Evolutionary conservation across 2,797 vertebrate species (phyloP), one percentile per base, ranked within the genome.

Genomic region (Sebastes taczanowskii): DNA sequence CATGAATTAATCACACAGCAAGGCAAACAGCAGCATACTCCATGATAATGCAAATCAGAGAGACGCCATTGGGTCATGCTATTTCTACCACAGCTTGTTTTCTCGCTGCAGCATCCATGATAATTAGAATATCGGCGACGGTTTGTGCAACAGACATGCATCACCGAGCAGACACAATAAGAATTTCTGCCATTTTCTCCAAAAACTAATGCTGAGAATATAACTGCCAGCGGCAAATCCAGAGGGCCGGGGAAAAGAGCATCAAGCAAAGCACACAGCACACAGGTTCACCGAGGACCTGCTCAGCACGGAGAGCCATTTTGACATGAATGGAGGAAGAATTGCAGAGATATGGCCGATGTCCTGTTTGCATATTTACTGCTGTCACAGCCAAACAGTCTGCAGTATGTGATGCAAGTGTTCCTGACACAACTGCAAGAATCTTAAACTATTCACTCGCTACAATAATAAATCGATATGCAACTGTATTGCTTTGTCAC

Each of bases 1-100:
- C 94, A 93, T 94, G 92, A 94, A 95, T 95, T 94, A 94, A 94
- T 94, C 94, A 94, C 93, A 64, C 91, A 88, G 92, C 89, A 77
- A 82, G 89, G 82, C 86, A 93, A 93, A 92, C 92, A 92, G 90
- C 91, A 80, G 90, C 91, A 86, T 71, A 78, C 87, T 91, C 88
- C 70, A 80, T 90, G 90, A 92, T 94, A 90, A 94, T 93, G 88
- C 86, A 91, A 91, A 94, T 87, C 38, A 90, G 78, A 74, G 71
- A 78, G 84, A 88, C 49, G 75, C 86, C 91, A 89, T 86, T 80
- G 85, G 91, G 86, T 92, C 86, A 81, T 85, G 86, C 77, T 90
- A 85, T 82, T 88, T 90, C 89, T 83, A 74, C 85, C 81, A 62
- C 84, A 61, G 74, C 88, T 87, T 80, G 79, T 90, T 92, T 91